phyloP scores from a whole-genome alignment of 2,888 invertebrate species.

The Leptinotarsa tumamoca region DNA sequence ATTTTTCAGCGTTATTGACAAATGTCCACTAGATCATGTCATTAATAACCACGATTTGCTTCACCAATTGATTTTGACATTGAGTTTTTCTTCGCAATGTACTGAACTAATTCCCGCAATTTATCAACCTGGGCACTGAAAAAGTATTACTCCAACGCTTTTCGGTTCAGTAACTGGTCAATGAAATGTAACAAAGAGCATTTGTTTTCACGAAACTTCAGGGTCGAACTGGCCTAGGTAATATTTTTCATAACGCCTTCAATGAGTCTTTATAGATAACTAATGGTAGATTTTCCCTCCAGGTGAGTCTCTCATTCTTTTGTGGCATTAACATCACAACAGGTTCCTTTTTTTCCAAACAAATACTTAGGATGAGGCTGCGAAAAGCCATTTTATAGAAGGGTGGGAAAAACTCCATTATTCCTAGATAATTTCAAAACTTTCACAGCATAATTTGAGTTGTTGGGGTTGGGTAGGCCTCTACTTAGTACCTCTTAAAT shows the following conservation, averaged over 20 bases:
- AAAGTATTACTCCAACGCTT: constrained; percentile 18
- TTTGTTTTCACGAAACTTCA: constrained; percentile 16
- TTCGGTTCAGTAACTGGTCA: constrained; percentile 15
- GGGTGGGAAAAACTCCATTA: too few species aligned
- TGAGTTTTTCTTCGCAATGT: neutral
- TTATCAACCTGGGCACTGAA: constrained; percentile 10
- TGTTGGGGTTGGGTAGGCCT: too few species aligned
- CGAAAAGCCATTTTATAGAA: too few species aligned
- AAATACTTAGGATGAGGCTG: too few species aligned
- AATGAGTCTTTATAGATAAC: too few species aligned
- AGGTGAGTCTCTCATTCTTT: too few species aligned
- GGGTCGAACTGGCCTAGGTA: neutral
- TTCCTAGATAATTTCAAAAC: too few species aligned
- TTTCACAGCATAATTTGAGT: too few species aligned
- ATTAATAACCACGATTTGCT: constrained; percentile 9
- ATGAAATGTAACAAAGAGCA: constrained; percentile 7
- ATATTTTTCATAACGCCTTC: too few species aligned
- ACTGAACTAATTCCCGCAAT: constrained; percentile 8
- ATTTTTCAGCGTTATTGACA: neutral
- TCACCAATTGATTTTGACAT: constrained; percentile 14
- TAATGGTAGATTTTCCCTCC: too few species aligned
- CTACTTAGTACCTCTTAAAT: neutral
- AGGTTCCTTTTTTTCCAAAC: too few species aligned
- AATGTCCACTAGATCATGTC: constrained; percentile 4
- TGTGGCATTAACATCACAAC: too few species aligned